phyloP scores from a whole-genome alignment of 2,113 vertebrate genomes.

The Paraplagusia blochii region DNA sequence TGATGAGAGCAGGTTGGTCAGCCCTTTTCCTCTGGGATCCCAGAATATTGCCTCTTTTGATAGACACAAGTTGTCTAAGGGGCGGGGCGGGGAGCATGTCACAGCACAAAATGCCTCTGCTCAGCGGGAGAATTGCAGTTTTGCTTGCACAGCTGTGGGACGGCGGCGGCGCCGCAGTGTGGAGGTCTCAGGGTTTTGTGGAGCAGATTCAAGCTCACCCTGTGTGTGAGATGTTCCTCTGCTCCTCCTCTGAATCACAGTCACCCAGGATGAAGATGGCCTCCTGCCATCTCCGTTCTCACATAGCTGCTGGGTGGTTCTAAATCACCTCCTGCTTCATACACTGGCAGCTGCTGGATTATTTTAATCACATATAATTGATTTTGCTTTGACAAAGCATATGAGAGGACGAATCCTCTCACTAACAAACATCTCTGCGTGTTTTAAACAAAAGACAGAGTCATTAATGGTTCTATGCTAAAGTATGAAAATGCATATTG shows the following conservation, averaged over 20 bases:
- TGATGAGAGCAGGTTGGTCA: slow-evolving; percentile 19
- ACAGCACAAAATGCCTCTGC: slow-evolving; percentile 29
- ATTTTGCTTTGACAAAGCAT: slow-evolving; percentile 56
- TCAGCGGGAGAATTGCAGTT: slow-evolving; percentile 22
- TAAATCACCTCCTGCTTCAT: slow-evolving; percentile 55
- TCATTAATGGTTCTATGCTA: slow-evolving; percentile 3
- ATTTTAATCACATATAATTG: slow-evolving; percentile 66
- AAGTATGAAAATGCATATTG: slow-evolving; percentile 11
- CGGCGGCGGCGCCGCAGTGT: too few species aligned
- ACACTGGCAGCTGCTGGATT: slow-evolving; percentile 43
- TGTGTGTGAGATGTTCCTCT: slow-evolving; percentile 28
- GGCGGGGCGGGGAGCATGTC: slow-evolving; percentile 32
- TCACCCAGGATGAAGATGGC: slow-evolving; percentile 42
- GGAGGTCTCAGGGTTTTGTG: slow-evolving; percentile 2
- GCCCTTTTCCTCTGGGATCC: slow-evolving; percentile 32
- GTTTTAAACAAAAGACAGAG: slow-evolving; percentile 27
- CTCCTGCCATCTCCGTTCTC: slow-evolving; percentile 48
- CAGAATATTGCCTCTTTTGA: slow-evolving; percentile 33
- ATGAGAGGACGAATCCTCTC: slow-evolving; percentile 32
- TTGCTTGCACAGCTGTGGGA: slow-evolving; percentile 14
- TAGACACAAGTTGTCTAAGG: slow-evolving; percentile 18
- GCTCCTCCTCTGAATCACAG: slow-evolving; percentile 43
- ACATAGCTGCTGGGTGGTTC: slow-evolving; percentile 51
- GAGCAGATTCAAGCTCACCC: slow-evolving; percentile 7
- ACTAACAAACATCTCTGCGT: slow-evolving; percentile 28